Evolutionary conservation across 2,113 vertebrate species (phyloP).

Genomic region (Grammomys surdaster): DNA sequence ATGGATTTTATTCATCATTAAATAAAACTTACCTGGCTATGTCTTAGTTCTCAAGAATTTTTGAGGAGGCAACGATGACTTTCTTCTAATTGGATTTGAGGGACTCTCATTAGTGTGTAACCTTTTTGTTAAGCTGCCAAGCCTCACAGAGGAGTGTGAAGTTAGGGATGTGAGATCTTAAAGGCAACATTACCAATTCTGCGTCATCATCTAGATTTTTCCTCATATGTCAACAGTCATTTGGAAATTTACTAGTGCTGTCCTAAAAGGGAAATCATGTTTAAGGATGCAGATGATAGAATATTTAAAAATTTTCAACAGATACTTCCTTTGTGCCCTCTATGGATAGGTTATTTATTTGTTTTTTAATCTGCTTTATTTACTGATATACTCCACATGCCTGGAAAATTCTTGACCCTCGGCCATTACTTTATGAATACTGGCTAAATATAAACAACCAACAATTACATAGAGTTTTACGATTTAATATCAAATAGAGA

Average conservation of each 20-base stretch:
- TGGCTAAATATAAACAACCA: slow-evolving; percentile 12
- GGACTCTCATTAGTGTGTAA: neutral
- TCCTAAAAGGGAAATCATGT: neutral
- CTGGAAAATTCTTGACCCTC: neutral
- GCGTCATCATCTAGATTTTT: neutral
- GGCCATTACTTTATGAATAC: neutral
- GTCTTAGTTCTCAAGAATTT: neutral
- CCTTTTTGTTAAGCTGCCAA: neutral
- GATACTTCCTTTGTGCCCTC: neutral
- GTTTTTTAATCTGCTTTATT: neutral
- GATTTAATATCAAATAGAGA: neutral
- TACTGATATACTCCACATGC: neutral
- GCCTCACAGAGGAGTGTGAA: neutral
- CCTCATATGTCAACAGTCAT: neutral
- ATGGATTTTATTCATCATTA: slow-evolving; percentile 36
- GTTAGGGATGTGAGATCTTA: neutral
- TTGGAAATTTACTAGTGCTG: neutral
- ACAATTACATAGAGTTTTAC: neutral
- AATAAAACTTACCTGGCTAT: slow-evolving; percentile 19
- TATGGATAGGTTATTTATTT: neutral
- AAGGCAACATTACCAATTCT: neutral
- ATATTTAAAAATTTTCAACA: neutral
- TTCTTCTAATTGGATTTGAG: neutral
- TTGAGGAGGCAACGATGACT: slow-evolving; percentile 1
- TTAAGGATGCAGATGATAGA: neutral